Evolutionary conservation across 2,797 vertebrate genomes (phyloP).

Genomic region (Siniperca obscura): DNA sequence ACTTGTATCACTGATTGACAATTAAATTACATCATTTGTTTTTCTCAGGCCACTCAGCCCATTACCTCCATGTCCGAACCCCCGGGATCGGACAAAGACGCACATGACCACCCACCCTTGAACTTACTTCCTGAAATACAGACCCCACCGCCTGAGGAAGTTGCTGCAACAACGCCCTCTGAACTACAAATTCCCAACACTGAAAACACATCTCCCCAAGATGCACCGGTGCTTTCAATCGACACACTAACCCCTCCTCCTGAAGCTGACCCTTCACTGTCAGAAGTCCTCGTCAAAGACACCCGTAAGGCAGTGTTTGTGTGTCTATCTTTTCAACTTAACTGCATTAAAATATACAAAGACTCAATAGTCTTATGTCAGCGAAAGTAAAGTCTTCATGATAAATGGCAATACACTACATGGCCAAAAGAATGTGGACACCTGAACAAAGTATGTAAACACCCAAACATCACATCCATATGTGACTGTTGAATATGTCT

Average conservation of each 20-base stretch:
- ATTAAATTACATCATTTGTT: not conserved
- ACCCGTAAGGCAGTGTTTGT: constrained; percentile 62
- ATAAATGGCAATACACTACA: too few relatives aligned
- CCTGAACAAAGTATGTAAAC: not conserved
- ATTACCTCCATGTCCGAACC: constrained; percentile 48
- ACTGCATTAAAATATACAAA: too few relatives aligned
- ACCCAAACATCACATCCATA: not conserved
- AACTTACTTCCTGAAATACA: constrained; percentile 80
- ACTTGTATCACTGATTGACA: not conserved
- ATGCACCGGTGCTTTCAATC: constrained; percentile 76
- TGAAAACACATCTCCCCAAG: constrained; percentile 69
- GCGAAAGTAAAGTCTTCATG: not conserved
- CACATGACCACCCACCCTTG: constrained; percentile 49
- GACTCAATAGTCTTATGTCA: not conserved
- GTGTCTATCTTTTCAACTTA: not conserved
- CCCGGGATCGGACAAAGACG: constrained; percentile 48
- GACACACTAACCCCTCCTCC: constrained; percentile 86
- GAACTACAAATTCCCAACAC: constrained; percentile 63
- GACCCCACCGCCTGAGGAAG: constrained; percentile 84
- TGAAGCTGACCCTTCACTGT: constrained; percentile 71
- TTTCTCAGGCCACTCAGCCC: constrained; percentile 53
- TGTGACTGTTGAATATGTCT: not conserved
- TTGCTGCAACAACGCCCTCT: constrained; percentile 33
- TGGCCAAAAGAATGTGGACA: not conserved
- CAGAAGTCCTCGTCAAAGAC: constrained; percentile 65